Evolutionary conservation across 1,140 invertebrate genomes (phyloP).

Genomic region (Calliopsis andreniformis): DNA sequence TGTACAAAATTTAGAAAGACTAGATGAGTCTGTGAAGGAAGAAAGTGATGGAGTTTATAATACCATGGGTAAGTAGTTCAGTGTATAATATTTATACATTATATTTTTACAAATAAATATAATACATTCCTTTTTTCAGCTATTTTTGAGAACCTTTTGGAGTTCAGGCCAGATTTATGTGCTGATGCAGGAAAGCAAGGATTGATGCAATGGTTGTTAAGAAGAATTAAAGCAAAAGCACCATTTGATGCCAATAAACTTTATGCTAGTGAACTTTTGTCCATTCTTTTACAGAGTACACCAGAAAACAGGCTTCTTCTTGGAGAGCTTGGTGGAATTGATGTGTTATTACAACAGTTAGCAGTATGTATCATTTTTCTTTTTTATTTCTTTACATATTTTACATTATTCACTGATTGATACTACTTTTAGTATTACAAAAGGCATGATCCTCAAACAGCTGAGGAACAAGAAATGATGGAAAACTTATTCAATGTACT

Average conservation of each 20-base stretch:
- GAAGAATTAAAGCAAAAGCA: slow-evolving; percentile 91
- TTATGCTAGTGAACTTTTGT: slow-evolving; percentile 97
- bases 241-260: slow-evolving; percentile 98
- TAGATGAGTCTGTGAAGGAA: slow-evolving; percentile 97
- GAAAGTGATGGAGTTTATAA: slow-evolving; percentile 98
- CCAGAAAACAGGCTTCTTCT: slow-evolving; percentile 91
- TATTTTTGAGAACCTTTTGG: slow-evolving; percentile 95
- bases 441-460: slow-evolving; percentile 93
- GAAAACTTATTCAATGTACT: slow-evolving; percentile 98
- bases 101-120: slow-evolving; percentile 25
- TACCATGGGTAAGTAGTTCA: slow-evolving; percentile 87
- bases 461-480: slow-evolving; percentile 99
- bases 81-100: slow-evolving; percentile 6
- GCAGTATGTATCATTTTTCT: slow-evolving; percentile 85
- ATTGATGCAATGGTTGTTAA: slow-evolving; percentile 95
- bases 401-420: slow-evolving; percentile 24
- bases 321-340: slow-evolving; percentile 97
- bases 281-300: slow-evolving; percentile 96
- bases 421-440: slow-evolving; percentile 91
- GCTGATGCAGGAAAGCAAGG: slow-evolving; percentile 93
- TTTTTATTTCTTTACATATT: slow-evolving; percentile 3
- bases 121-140: slow-evolving; percentile 79
- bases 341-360: slow-evolving; percentile 96
- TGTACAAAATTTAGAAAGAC: slow-evolving; percentile 95
- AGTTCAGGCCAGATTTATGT: slow-evolving; percentile 93